Conservation (phyloP, 2,888 invertebrate genomes). For the Fragum sueziense region DNA sequence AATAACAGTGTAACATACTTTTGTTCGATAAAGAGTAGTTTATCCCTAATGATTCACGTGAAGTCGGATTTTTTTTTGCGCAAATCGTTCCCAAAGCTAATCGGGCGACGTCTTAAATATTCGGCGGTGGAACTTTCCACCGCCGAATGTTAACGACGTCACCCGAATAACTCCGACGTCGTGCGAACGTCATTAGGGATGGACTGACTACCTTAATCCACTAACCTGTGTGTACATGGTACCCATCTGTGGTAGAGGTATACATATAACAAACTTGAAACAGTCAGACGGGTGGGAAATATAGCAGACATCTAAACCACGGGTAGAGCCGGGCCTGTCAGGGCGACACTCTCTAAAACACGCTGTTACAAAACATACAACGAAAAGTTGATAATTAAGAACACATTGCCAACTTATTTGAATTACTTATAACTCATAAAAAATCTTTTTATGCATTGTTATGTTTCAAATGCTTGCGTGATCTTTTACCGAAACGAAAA, state of each 20-base stretch:
- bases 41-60: neutral
- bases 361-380: neutral
- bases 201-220: neutral
- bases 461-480: neutral
- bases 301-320: slow-evolving; percentile 18
- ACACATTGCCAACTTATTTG: neutral
- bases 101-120: too few species aligned
- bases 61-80: neutral
- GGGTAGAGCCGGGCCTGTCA: neutral
- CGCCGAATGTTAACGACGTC: too few species aligned
- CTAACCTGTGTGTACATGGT: slow-evolving; percentile 2
- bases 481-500: neutral
- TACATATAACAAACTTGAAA: slow-evolving; percentile 50
- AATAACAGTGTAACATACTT: neutral
- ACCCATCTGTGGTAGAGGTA: slow-evolving; percentile 4
- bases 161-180: too few species aligned
- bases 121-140: too few species aligned
- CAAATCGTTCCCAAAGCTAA: neutral
- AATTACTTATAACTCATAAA: neutral
- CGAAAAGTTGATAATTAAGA: neutral
- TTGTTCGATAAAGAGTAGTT: neutral
- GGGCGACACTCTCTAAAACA: neutral
- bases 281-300: slow-evolving; percentile 40
- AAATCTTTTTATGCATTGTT: neutral
- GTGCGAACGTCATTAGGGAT: too few species aligned